Conservation (phyloP, 2,888 invertebrate genomes). For the Acholoe squamosa region DNA sequence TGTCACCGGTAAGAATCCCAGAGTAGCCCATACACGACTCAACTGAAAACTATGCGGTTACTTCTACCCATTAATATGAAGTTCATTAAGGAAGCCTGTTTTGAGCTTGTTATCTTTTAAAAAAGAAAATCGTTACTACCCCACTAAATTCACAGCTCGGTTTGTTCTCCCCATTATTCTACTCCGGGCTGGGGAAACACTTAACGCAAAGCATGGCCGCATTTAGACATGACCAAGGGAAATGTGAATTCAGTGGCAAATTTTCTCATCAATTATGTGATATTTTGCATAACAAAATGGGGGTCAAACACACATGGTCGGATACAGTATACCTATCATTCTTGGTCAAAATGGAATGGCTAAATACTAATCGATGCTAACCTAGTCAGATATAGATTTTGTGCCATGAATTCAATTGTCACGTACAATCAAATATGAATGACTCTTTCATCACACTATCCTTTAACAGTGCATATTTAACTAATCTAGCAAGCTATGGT, state of each 20-base stretch:
- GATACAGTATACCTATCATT: background rate
- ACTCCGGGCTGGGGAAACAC: background rate
- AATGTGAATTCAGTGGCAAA: background rate
- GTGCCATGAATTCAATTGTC: slow-evolving; percentile 9
- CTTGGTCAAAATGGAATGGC: slow-evolving; percentile 22
- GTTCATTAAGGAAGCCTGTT: background rate
- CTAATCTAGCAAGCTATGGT: slow-evolving; percentile 34
- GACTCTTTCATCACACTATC: background rate
- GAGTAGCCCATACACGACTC: too few relatives aligned
- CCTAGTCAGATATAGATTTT: background rate
- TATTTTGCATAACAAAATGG: background rate
- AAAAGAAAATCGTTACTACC: background rate
- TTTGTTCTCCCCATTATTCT: background rate
- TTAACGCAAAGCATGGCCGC: background rate
- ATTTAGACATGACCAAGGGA: background rate
- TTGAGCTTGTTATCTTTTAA: background rate
- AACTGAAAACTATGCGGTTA: too few relatives aligned
- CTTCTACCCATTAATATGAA: background rate
- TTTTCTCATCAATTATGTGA: background rate
- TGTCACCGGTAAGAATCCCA: too few relatives aligned
- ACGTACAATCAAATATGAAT: background rate
- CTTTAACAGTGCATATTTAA: slow-evolving; percentile 32
- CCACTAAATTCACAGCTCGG: too few relatives aligned
- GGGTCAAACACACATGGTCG: background rate
- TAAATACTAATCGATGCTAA: background rate